Evolutionary conservation across 2,797 vertebrate genomes (phyloP), one percentile per base, ranked within the genome.

Genomic region (Danio jaintianensis): DNA sequence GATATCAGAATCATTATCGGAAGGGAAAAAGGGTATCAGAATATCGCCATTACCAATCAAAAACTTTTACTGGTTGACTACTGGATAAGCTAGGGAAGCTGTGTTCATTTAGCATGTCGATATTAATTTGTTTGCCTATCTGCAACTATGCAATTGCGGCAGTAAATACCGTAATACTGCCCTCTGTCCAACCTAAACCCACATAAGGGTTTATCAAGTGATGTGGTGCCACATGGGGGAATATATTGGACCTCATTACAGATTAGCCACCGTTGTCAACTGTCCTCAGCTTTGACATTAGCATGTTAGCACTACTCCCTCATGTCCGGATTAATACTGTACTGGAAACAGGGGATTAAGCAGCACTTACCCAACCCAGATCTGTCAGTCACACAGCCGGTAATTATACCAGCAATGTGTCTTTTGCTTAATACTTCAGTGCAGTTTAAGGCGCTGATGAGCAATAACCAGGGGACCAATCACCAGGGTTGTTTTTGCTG

Each of bases 261-360:
- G 78, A 80, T 80, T 73, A 80, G 69, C 69, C 78, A 73, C 22
- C 13, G 42, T 43, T 73, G 78, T 80, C 69, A 73, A 55, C 69
- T 73, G 78, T 70, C 78, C 69, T 73, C 69, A 80, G 61, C 50
- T 64, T 66, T 80, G 78, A 80, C 78, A 73, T 80, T 80, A 80
- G 69, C 47, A 79, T 79, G 77, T 79, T 79, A 71, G 58, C 68
- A 22, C 40, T 73, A 40, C 78, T 80, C 69, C 78, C 78, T 66
- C 69, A 80, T 58, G 69, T 80, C 78, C 15, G 50, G 69, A 80
- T 80, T 80, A 80, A 80, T 80, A 73, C 59, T 73, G 48, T 55
- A 80, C 69, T 64, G 78, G 78, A 80, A 80, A 73, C 69, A 64
- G 59, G 78, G 78, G 78, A 80, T 80, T 80, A 80, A 72, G 78